phyloP scores from a whole-genome alignment of 2,797 vertebrate genomes.

The Valencia hispanica region DNA sequence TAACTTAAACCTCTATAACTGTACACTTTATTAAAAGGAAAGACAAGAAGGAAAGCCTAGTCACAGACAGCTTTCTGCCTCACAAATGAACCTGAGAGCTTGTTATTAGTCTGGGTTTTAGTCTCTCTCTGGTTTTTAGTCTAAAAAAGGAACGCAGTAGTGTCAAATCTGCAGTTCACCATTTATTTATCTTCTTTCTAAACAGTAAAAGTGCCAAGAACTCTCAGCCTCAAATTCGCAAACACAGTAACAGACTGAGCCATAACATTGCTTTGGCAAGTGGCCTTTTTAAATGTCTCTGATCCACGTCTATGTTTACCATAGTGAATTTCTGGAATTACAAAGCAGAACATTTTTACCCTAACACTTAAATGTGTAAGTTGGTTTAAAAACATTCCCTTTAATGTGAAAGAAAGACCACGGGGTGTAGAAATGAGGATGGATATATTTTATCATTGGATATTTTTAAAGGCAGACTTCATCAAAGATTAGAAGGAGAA shows the following conservation, averaged over 20 bases:
- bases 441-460: not conserved
- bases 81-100: not conserved
- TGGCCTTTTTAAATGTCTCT: constrained; percentile 33
- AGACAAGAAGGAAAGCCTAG: not conserved
- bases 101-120: not conserved
- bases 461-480: not conserved
- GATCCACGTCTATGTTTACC: constrained; percentile 24
- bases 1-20: not conserved
- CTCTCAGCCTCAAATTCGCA: not conserved
- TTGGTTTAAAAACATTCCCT: not conserved
- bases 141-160: not conserved
- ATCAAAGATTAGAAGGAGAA: too few relatives aligned
- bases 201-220: constrained; percentile 19
- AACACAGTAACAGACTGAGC: constrained; percentile 15
- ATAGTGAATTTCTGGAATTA: constrained; percentile 24
- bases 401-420: not conserved
- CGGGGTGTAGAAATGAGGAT: not conserved
- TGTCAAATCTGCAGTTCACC: not conserved
- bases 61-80: not conserved
- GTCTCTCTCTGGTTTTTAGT: not conserved
- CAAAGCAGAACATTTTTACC: constrained; percentile 5
- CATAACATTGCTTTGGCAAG: constrained; percentile 8
- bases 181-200: constrained; percentile 10
- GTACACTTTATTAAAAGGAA: not conserved
- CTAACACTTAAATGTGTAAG: not conserved